phyloP scores from a whole-genome alignment of 2,113 vertebrate genomes.

The Cromileptes altivelis region DNA sequence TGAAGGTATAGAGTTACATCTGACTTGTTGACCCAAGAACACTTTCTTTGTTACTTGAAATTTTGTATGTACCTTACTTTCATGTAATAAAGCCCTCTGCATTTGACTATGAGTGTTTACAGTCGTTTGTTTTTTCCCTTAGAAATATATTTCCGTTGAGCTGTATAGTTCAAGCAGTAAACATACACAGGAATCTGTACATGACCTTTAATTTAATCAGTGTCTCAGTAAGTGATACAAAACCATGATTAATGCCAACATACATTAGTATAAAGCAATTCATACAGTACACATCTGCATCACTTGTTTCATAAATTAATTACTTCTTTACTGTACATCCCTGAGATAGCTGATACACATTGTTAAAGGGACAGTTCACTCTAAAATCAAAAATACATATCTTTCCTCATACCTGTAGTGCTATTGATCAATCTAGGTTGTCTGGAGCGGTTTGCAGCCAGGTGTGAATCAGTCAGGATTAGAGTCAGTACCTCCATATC shows the following conservation, averaged over 20 bases:
- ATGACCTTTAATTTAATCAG: background rate
- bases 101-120: slow-evolving; percentile 71
- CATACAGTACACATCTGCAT: background rate
- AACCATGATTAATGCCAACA: background rate
- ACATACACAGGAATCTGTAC: background rate
- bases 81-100: slow-evolving; percentile 82
- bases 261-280: background rate
- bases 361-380: no score
- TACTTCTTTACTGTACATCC: background rate
- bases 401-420: no score
- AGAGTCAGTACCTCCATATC: no score
- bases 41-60: slow-evolving; percentile 80
- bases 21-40: slow-evolving; percentile 65
- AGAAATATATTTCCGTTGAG: background rate
- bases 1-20: slow-evolving; percentile 48
- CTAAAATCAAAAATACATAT: no score
- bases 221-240: background rate
- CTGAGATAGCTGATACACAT: background rate
- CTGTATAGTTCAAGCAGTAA: background rate
- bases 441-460: no score
- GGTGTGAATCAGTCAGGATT: no score
- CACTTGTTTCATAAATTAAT: background rate
- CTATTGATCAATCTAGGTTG: no score
- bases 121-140: background rate
- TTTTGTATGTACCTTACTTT: slow-evolving; percentile 80